Evolutionary conservation across 2,113 vertebrate genomes (phyloP), one percentile per base, ranked within the genome.

Genomic region (Salvelinus fontinalis): DNA sequence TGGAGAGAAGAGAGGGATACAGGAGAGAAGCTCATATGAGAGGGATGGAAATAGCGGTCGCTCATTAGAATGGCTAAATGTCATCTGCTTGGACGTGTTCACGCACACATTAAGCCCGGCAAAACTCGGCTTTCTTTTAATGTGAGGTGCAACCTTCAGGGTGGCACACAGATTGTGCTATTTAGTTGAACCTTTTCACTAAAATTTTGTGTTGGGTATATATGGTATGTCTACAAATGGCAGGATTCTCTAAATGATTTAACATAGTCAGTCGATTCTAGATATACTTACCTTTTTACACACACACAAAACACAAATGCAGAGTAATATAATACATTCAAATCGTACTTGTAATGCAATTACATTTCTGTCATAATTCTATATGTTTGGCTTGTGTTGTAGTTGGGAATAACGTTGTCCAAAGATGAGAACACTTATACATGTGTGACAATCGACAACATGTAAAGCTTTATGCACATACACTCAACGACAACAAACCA

Each of bases 1-100:
- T 99, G 97, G 77, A 91, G 89, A 82, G 90, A 22, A 90, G 60
- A 88, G 60, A 85, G 79, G 14, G 14, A 16, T 34, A 65, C 68
- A 76, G 73, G 71, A 75, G 74, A 65, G 20, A 81, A 82, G 75
- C 26, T 59, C 79, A 54, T 31, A 64, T 77, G 79, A 79, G 71
- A 81, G 72, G 78, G 78, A 78, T 71, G 87, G 86, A 77, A 70
- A 78, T 80, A 74, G 78, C 79, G 77, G 71, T 72, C 79, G 77
- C 71, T 76, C 79, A 85, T 73, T 85, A 69, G 69, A 57, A 77
- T 66, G 66, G 72, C 80, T 78, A 77, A 74, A 86, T 76, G 79
- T 81, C 82, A 81, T 68, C 71, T 72, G 64, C 24, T 76, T 82
- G 59, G 59, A 22, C 2, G 8, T 22, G 59, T 8, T 79, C 34